Conservation (phyloP, 2,113 vertebrate genomes). For the Oreotrochilus melanogaster region DNA sequence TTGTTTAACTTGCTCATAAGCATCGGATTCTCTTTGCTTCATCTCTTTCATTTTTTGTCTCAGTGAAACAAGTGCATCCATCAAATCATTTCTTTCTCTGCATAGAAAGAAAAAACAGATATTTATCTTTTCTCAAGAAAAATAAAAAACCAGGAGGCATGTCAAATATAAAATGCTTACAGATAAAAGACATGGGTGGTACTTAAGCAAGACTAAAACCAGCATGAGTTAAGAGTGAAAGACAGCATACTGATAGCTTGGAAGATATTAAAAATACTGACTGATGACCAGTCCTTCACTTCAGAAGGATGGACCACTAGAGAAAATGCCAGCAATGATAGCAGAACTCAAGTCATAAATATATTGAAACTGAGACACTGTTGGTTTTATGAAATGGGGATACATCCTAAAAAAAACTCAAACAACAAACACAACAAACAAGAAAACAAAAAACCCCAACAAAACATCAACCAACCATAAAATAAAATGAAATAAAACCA, state of each 20-base stretch:
- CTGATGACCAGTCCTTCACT: background rate
- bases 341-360: background rate
- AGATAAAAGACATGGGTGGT: background rate
- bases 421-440: too few relatives aligned
- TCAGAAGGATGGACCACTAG: background rate
- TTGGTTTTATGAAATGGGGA: background rate
- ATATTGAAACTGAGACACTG: background rate
- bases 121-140: background rate
- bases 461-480: too few relatives aligned
- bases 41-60: constrained; percentile 80
- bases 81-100: constrained; percentile 93
- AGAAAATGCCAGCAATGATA: background rate
- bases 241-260: background rate
- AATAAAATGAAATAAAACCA: background rate
- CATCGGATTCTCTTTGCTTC: constrained; percentile 86
- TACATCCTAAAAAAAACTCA: background rate
- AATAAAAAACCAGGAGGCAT: background rate
- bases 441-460: too few relatives aligned
- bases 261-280: background rate
- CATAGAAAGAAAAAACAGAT: background rate
- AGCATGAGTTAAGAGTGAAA: background rate
- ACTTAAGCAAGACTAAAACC: background rate
- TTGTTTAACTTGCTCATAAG: constrained; percentile 89
- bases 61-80: constrained; percentile 80
- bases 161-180: background rate